phyloP scores from a whole-genome alignment of 2,113 vertebrate species.

The Anser brachyrhynchus region DNA sequence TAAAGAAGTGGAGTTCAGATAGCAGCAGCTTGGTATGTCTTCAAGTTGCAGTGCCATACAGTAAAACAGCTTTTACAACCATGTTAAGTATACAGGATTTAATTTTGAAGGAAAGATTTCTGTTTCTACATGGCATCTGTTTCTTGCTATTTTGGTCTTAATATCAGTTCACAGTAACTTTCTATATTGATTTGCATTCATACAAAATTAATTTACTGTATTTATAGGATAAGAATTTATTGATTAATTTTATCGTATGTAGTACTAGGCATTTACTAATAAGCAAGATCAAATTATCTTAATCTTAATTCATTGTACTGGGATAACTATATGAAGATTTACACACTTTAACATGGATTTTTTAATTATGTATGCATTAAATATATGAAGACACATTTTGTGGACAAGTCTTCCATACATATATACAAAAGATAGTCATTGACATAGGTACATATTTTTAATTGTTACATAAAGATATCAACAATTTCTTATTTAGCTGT shows the following conservation, averaged over 20 bases:
- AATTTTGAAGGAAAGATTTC: background rate
- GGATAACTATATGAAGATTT: background rate
- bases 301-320: background rate
- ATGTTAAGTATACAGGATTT: background rate
- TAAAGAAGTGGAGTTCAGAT: background rate
- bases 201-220: background rate
- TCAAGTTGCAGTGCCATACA: background rate
- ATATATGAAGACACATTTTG: background rate
- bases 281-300: background rate
- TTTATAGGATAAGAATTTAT: background rate
- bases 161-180: background rate
- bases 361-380: background rate
- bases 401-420: background rate
- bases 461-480: background rate
- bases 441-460: background rate
- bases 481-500: background rate
- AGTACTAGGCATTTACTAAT: background rate
- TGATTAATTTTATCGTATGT: background rate
- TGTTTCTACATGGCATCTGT: background rate
- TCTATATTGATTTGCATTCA: background rate
- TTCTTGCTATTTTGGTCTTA: background rate
- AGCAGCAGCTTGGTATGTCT: background rate
- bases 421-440: background rate
- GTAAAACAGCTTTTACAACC: background rate
- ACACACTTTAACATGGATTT: background rate